Evolutionary conservation across 1,140 invertebrate genomes (phyloP).

Genomic region (Nasonia longicornis): DNA sequence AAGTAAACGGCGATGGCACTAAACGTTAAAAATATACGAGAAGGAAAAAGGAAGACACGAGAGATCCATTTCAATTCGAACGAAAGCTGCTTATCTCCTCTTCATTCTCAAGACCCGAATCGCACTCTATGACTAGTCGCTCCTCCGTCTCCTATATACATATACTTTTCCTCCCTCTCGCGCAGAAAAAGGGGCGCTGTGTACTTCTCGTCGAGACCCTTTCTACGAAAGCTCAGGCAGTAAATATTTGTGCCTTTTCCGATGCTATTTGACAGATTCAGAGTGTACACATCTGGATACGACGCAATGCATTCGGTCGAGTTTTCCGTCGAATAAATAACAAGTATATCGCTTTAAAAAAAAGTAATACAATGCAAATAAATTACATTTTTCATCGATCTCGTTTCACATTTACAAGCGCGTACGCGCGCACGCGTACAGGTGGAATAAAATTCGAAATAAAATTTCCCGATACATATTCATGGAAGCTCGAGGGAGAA

Average conservation of each 20-base stretch:
- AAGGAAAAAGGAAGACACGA: background rate
- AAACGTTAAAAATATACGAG: conserved; percentile 2
- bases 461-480: background rate
- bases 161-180: no score
- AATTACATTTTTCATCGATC: background rate
- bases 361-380: background rate
- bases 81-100: conserved; percentile 34
- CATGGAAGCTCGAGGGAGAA: background rate
- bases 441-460: background rate
- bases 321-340: no score
- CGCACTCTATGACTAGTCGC: background rate
- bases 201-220: no score
- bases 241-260: no score
- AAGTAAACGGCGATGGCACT: conserved; percentile 30
- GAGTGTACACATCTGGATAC: no score
- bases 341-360: background rate
- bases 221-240: no score
- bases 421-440: no score
- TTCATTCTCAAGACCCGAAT: conserved; percentile 12
- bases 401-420: background rate
- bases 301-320: no score
- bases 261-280: no score
- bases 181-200: no score
- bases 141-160: background rate
- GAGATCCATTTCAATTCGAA: background rate